These are phyloP conservation scores for Bolborhynchus lineola DNA, from an alignment of 2,113 vertebrate species.

Conservation along the genomic window DNA sequence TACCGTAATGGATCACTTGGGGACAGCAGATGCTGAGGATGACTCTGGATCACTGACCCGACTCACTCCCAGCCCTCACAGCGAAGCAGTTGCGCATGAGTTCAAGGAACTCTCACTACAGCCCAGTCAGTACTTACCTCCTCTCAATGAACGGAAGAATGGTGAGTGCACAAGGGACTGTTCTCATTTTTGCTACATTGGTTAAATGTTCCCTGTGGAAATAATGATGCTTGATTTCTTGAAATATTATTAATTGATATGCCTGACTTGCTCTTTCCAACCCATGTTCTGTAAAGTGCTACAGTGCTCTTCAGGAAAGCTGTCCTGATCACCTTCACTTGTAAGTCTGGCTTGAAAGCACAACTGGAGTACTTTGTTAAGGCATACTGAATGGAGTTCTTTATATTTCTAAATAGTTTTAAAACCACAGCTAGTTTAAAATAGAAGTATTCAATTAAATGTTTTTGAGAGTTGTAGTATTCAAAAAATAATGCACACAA, in stretches of 20 bases:
- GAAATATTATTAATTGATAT: neutral
- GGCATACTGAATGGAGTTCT: neutral
- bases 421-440: neutral
- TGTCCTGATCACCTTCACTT: neutral
- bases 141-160: slow-evolving; percentile 92
- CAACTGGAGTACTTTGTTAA: neutral
- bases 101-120: slow-evolving; percentile 92
- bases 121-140: slow-evolving; percentile 83
- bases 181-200: neutral
- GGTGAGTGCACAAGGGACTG: slow-evolving; percentile 75
- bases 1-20: slow-evolving; percentile 83
- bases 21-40: slow-evolving; percentile 74
- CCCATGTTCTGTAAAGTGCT: neutral
- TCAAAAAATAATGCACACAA: neutral
- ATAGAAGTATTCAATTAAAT: neutral
- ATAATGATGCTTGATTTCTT: neutral
- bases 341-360: neutral
- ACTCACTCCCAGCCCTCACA: slow-evolving; percentile 91
- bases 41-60: slow-evolving; percentile 77
- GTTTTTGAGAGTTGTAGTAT: neutral
- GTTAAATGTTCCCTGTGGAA: neutral
- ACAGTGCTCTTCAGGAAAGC: fast-evolving
- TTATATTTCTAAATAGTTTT: neutral
- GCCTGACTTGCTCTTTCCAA: neutral
- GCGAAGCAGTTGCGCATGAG: slow-evolving; percentile 93